Percentiles rank a stretch among this genome's conserved stretches.
phyloP scores from a whole-genome alignment of 2,113 vertebrate species.

The Acrocephalus arundinaceus region DNA sequence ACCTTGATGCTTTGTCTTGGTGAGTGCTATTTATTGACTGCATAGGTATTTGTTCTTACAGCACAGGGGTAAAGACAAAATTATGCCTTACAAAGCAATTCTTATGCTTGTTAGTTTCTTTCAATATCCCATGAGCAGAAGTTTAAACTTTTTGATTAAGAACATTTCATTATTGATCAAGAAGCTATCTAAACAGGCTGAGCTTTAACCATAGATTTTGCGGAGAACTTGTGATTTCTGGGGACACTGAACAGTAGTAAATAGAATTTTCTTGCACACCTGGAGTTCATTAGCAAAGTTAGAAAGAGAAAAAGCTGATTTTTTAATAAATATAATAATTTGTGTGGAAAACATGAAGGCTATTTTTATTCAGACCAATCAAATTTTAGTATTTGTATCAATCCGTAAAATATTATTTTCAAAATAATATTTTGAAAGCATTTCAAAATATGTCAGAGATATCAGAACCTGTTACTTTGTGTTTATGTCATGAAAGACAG shows the following conservation, averaged over 20 bases:
- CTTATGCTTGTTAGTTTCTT: background rate
- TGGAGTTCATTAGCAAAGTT: background rate
- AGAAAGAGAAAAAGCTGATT: background rate
- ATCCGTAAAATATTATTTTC: background rate
- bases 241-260: background rate
- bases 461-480: background rate
- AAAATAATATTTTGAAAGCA: background rate
- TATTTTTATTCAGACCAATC: background rate
- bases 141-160: background rate
- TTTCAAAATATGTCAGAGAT: background rate
- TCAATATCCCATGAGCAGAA: background rate
- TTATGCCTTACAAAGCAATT: background rate
- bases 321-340: background rate
- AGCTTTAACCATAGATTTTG: background rate
- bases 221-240: background rate
- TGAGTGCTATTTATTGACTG: slow-evolving; percentile 40
- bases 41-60: slow-evolving; percentile 30
- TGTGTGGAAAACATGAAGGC: background rate
- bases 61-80: background rate
- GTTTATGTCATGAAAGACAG: background rate
- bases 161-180: background rate
- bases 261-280: background rate
- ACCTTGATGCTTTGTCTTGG: slow-evolving; percentile 38
- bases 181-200: background rate
- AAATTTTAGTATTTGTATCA: background rate